A percentile compares a stretch with the other conserved stretches of the same genome.
Evolutionary conservation across 1,140 invertebrate species (phyloP).

Genomic region (Leptonema lineaticorne): DNA sequence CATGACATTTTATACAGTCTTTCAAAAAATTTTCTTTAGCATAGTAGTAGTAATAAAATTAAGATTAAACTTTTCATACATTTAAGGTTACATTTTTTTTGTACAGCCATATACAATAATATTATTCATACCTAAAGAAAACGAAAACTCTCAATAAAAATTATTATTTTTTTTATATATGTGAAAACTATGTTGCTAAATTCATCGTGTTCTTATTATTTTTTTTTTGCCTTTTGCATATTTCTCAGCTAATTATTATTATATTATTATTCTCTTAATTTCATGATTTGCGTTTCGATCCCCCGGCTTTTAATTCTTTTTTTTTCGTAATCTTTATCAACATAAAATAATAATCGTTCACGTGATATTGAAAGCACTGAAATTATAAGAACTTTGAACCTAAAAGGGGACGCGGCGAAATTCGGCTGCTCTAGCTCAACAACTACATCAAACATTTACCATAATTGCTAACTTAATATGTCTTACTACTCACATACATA

Average conservation of each 20-base stretch:
- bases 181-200: conserved; percentile 10
- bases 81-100: conserved; percentile 55
- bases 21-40: too few relatives aligned
- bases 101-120: conserved; percentile 59
- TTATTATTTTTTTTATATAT: conserved; percentile 20
- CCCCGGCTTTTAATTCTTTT: conserved; percentile 17
- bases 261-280: not conserved
- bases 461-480: conserved; percentile 31
- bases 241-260: too few relatives aligned
- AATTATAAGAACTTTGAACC: not conserved
- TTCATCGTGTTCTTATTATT: conserved; percentile 12
- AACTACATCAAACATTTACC: conserved; percentile 33
- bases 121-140: conserved; percentile 38
- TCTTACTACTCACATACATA: conserved; percentile 33
- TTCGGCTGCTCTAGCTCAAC: conserved; percentile 26
- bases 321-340: too few relatives aligned
- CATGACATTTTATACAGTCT: conserved; percentile 41
- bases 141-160: too few relatives aligned
- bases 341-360: not conserved
- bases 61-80: conserved; percentile 41
- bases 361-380: not conserved
- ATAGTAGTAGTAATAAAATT: conserved; percentile 40
- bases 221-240: not conserved
- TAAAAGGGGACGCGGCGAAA: conserved; percentile 15
- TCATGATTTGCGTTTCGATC: conserved; percentile 21